Evolutionary conservation across 2,797 vertebrate genomes (phyloP).

Genomic region (Danio albolineatus): DNA sequence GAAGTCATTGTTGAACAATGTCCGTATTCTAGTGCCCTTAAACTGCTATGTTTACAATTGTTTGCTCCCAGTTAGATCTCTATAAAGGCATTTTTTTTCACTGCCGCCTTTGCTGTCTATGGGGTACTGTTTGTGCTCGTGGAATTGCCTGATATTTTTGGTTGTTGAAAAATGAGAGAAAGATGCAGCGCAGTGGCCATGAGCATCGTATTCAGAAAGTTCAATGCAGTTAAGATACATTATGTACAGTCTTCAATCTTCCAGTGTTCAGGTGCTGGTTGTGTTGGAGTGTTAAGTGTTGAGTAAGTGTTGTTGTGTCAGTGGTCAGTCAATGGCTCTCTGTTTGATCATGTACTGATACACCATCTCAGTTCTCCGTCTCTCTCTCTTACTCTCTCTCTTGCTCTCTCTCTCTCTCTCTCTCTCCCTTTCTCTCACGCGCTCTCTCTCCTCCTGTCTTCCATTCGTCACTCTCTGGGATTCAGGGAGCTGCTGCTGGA

Average conservation of each 20-base stretch:
- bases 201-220: too few species aligned
- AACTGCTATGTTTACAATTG: too few species aligned
- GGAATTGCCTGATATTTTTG: too few species aligned
- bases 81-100: too few species aligned
- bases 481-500: slow-evolving; percentile 57
- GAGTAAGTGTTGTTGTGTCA: slow-evolving; percentile 12
- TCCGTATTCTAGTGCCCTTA: too few species aligned
- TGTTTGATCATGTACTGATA: neutral
- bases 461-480: slow-evolving; percentile 63
- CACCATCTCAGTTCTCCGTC: slow-evolving; percentile 21
- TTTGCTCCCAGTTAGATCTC: too few species aligned
- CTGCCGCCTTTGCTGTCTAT: too few species aligned
- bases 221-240: neutral
- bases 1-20: too few species aligned
- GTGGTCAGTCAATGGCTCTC: slow-evolving; percentile 1
- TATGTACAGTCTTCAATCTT: neutral
- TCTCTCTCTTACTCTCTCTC: neutral
- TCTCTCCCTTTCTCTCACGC: neutral
- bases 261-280: neutral
- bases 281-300: neutral
- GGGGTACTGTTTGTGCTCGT: too few species aligned
- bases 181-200: neutral
- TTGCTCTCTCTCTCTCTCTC: neutral
- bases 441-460: slow-evolving; percentile 35
- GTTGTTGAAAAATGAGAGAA: too few species aligned